Evolutionary conservation across 2,113 vertebrate genomes (phyloP).

Genomic region (Paramormyrops kingsleyae): DNA sequence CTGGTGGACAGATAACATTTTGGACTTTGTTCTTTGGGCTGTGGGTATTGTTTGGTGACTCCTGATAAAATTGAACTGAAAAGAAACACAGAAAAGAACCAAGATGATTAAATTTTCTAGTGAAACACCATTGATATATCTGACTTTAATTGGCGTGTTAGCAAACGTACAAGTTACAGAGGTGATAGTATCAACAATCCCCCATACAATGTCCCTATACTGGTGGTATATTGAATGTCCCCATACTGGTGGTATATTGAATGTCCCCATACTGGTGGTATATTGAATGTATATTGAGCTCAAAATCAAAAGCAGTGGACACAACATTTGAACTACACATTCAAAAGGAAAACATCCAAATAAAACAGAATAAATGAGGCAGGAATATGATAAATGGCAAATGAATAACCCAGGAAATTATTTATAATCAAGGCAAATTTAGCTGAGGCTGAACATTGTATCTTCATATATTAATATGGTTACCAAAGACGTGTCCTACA

Average conservation of each 20-base stretch:
- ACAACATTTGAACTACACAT: not conserved
- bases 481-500: not conserved
- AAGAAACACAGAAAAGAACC: constrained; percentile 33
- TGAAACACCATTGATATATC: constrained; percentile 35
- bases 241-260: too few species aligned
- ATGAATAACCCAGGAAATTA: not conserved
- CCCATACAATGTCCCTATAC: too few species aligned
- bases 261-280: not conserved
- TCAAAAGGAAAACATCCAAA: constrained; percentile 6
- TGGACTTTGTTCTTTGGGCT: constrained; percentile 48
- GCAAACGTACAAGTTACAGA: constrained; percentile 16
- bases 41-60: constrained; percentile 56
- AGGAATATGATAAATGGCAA: constrained; percentile 12
- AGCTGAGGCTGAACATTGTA: constrained; percentile 17
- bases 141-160: constrained; percentile 31
- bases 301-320: not conserved
- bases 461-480: not conserved
- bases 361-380: not conserved
- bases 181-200: not conserved
- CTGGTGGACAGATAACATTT: constrained; percentile 18
- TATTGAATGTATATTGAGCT: not conserved
- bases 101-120: constrained; percentile 56
- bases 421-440: constrained; percentile 19
- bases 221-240: not conserved
- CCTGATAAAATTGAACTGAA: constrained; percentile 55